Percentiles rank a stretch among this genome's conserved stretches.
phyloP scores from a whole-genome alignment of 1,140 invertebrate species.

The Hermetia illucens region DNA sequence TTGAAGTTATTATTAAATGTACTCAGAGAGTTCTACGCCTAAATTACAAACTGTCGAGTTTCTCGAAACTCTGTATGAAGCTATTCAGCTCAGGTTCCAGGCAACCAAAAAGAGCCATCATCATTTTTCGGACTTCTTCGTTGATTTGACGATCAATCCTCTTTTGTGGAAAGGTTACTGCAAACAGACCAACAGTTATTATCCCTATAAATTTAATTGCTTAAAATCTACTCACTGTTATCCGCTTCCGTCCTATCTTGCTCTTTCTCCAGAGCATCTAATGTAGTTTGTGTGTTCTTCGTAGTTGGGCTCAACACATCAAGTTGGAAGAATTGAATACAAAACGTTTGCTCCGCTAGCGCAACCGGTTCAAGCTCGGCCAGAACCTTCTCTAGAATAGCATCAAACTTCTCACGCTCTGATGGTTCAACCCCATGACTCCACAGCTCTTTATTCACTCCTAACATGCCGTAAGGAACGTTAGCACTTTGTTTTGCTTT shows the following conservation, averaged over 20 bases:
- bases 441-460: constrained; percentile 27
- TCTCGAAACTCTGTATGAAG: constrained; percentile 75
- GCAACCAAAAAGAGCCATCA: constrained; percentile 73
- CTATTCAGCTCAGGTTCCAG: constrained; percentile 73
- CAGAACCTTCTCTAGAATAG: constrained; percentile 41
- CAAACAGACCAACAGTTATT: too few relatives aligned
- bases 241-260: too few relatives aligned
- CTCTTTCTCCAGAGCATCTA: constrained; percentile 29
- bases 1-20: constrained; percentile 1
- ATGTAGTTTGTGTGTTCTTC: constrained; percentile 40
- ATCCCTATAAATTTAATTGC: too few relatives aligned
- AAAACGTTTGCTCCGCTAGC: constrained; percentile 91
- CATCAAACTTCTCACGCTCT: constrained; percentile 30
- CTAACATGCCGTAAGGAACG: constrained; percentile 25
- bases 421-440: constrained; percentile 20
- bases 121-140: constrained; percentile 68
- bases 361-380: constrained; percentile 84
- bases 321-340: constrained; percentile 83
- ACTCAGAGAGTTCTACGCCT: constrained; percentile 3
- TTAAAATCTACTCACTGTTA: too few relatives aligned
- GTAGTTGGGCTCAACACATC: constrained; percentile 41
- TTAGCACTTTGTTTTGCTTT: constrained; percentile 20
- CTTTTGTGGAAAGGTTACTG: constrained; percentile 33
- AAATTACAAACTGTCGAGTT: constrained; percentile 75
- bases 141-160: constrained; percentile 55